phyloP scores from a whole-genome alignment of 2,888 invertebrate species.

The Axea sp. region DNA sequence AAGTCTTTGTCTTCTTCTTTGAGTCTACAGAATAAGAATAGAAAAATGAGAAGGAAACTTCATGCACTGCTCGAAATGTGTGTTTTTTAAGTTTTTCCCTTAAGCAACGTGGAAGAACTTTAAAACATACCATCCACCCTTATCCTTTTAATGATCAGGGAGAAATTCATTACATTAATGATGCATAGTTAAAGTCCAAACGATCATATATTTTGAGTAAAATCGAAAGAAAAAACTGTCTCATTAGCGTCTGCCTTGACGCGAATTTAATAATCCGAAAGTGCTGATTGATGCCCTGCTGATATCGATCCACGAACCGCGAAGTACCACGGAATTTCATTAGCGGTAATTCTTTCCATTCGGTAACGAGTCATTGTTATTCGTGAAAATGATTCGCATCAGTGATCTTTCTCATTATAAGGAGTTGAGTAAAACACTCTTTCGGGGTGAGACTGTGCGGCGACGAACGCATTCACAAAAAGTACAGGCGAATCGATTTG shows the following conservation, averaged over 20 bases:
- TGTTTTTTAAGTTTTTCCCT: too few species aligned
- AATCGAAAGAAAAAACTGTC: constrained; percentile 32
- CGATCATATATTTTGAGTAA: neutral
- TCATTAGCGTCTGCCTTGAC: constrained; percentile 35
- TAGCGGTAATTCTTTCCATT: constrained; percentile 29
- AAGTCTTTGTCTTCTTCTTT: too few species aligned
- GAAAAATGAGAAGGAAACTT: too few species aligned
- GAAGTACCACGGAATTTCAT: constrained; percentile 47
- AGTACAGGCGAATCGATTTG: constrained; percentile 31
- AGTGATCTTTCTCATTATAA: constrained; percentile 33
- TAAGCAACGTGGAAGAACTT: too few species aligned
- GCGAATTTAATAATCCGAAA: constrained; percentile 48
- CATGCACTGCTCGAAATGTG: too few species aligned
- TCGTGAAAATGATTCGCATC: constrained; percentile 7
- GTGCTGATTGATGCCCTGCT: constrained; percentile 36
- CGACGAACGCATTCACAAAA: constrained; percentile 19
- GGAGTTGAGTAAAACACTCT: constrained; percentile 11
- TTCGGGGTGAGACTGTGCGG: constrained; percentile 8
- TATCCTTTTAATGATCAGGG: too few species aligned
- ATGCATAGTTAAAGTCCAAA: neutral
- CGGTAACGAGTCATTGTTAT: constrained; percentile 16
- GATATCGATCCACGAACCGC: constrained; percentile 23
- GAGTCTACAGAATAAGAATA: too few species aligned
- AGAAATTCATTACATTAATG: constrained; percentile 13
- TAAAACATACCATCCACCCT: too few species aligned